phyloP scores from a whole-genome alignment of 2,113 vertebrate species.

The Dicentrarchus labrax region DNA sequence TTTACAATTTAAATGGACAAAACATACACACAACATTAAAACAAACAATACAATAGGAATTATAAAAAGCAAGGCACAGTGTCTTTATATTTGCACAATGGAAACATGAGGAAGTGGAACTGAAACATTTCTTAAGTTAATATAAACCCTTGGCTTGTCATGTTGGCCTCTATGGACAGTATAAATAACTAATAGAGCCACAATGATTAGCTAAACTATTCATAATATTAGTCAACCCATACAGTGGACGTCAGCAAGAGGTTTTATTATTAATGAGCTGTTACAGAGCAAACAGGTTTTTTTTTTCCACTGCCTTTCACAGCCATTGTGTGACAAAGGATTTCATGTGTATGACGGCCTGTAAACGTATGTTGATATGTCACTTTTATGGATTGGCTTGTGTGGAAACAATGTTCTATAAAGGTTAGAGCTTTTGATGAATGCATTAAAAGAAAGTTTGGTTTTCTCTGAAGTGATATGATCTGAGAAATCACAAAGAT shows the following conservation, averaged over 20 bases:
- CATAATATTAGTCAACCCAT: neutral
- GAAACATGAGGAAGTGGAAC: neutral
- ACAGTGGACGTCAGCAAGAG: neutral
- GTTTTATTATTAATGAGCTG: slow-evolving; percentile 17
- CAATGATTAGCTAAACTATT: neutral
- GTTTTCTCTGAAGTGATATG: neutral
- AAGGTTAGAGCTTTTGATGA: neutral
- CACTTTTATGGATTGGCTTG: neutral
- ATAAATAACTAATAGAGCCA: neutral
- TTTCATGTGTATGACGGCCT: neutral
- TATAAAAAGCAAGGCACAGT: neutral
- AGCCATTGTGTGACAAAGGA: slow-evolving; percentile 12
- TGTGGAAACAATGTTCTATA: neutral
- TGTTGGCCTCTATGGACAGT: too few species aligned
- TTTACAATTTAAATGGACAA: neutral
- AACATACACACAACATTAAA: neutral
- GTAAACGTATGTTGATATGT: neutral
- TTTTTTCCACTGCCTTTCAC: neutral
- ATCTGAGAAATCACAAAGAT: neutral
- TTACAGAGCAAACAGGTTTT: slow-evolving; percentile 8
- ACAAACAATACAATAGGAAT: too few species aligned
- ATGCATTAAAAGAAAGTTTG: neutral
- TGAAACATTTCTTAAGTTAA: neutral
- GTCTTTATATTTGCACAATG: neutral
- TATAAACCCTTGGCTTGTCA: neutral